These are phyloP conservation scores for Dendrolimus houi DNA, from an alignment of 2,888 invertebrate species.

Conservation along the genomic window DNA sequence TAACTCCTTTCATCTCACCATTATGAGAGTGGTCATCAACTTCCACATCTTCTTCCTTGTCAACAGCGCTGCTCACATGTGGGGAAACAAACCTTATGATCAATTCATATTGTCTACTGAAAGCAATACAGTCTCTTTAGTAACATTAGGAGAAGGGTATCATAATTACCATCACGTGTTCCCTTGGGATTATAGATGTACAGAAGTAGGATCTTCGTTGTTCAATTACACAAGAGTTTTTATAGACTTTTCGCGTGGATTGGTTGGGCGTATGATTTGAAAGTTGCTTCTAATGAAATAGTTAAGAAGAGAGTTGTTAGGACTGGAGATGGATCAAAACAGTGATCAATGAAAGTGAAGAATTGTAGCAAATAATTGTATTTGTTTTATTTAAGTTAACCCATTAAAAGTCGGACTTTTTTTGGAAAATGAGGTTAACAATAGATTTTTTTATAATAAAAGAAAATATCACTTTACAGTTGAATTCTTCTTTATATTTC, in stretches of 20 bases:
- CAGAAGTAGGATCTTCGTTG: conserved; percentile 29
- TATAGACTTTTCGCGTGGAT: conserved; percentile 39
- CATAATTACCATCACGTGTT: conserved; percentile 46
- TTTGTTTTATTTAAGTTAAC: not conserved
- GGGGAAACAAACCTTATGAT: conserved; percentile 63
- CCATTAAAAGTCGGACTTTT: too few species aligned
- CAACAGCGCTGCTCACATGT: conserved; percentile 79
- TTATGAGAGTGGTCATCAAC: conserved; percentile 69
- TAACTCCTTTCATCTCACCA: conserved; percentile 45
- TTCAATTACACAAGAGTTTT: conserved; percentile 32
- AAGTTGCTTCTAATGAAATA: conserved; percentile 22
- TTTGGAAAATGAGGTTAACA: too few species aligned
- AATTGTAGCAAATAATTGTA: not conserved
- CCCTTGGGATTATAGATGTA: conserved; percentile 39
- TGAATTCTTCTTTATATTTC: too few species aligned
- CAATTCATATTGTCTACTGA: conserved; percentile 28
- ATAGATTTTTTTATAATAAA: too few species aligned
- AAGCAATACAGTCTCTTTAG: conserved; percentile 21
- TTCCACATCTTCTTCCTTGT: conserved; percentile 77
- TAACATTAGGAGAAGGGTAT: conserved; percentile 37
- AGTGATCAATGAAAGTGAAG: not conserved
- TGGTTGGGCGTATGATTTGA: conserved; percentile 49
- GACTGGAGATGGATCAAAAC: conserved; percentile 30
- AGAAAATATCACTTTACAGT: too few species aligned
- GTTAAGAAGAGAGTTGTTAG: conserved; percentile 17